phyloP scores from a whole-genome alignment of 2,888 invertebrate genomes.

The Ceraclea dissimilis region DNA sequence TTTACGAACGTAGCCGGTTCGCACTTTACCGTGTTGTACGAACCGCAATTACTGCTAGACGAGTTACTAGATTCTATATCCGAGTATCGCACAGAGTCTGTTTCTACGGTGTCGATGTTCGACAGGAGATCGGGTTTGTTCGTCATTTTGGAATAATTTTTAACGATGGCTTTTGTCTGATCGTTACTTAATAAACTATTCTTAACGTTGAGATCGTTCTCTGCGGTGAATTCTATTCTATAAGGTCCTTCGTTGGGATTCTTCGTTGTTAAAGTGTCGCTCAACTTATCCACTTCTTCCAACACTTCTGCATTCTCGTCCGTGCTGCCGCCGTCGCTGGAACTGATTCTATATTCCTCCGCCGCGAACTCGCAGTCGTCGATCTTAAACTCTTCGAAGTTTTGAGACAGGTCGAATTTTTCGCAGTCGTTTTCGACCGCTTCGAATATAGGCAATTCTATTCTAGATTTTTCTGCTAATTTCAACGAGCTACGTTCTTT shows the following conservation, averaged over 20 bases:
- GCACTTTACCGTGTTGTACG: constrained; percentile 44
- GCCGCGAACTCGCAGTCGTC: constrained; percentile 56
- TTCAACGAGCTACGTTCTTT: constrained; percentile 10
- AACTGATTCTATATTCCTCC: constrained; percentile 48
- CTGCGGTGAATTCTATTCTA: constrained; percentile 24
- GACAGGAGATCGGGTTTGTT: constrained; percentile 49
- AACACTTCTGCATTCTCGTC: constrained; percentile 31
- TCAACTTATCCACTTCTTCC: constrained; percentile 20
- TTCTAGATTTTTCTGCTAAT: constrained; percentile 27
- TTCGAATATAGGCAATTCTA: constrained; percentile 38
- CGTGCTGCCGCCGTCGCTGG: constrained; percentile 43
- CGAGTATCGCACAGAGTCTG: constrained; percentile 56
- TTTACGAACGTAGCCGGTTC: constrained; percentile 39
- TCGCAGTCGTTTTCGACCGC: constrained; percentile 43
- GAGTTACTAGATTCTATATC: constrained; percentile 59
- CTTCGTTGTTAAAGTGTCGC: constrained; percentile 20
- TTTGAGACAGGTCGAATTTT: constrained; percentile 63
- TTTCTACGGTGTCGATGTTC: constrained; percentile 50
- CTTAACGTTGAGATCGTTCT: constrained; percentile 19
- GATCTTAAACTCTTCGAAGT: constrained; percentile 73
- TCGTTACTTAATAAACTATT: constrained; percentile 1
- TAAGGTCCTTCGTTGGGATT: constrained; percentile 16
- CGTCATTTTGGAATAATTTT: constrained; percentile 42
- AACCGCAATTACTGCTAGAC: constrained; percentile 47
- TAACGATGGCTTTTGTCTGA: constrained; percentile 26